Base-by-base conservation (phyloP, 2,888 invertebrate species). In the Epistrophella euchroma region DNA sequence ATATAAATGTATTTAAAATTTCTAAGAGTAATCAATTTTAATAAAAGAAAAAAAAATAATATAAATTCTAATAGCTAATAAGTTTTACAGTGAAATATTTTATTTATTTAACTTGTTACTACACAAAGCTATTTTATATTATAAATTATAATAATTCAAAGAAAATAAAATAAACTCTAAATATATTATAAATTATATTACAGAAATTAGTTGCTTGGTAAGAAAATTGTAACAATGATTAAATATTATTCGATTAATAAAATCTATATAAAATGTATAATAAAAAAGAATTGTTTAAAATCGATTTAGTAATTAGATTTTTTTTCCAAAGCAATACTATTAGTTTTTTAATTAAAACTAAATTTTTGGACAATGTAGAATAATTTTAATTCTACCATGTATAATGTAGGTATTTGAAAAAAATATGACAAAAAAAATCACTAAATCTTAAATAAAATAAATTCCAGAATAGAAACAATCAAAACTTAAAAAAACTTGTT, bases 101-200 rank as follows among this genome's bases (percentile, higher is more conserved):
- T 82, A 86, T 86, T 86, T 86, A 86, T 86, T 82, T 86, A 82
- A 70, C 82, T 82, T 86, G 86, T 86, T 86, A 78, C 70, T 77
- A 76, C 77, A 81, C 77, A 52, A 74, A 86, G 56, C 58, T 86
- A 86, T 82, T 86, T 86, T 86, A 82, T 82, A 86, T 82, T 80
- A 74, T 58, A 75, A 62, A 78, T 56, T 47, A 73, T 84, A 66
- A 75, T 56, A 40, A 40, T 71, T 70, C 10, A 58, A 58, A 68
- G 62, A 58, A 62, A 28, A 68, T 50, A 52, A 19, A 45, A 43
- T 37, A 25, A 70, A 74, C 40, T 60, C 60, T 82, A 66, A 66
- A 56, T 55, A 66, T 56, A 66, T 45, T 47, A 35, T 25, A 47
- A 19, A 22, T 19, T 28, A 55, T n/a, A 64, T 58, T 45, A 55